Evolutionary conservation across 2,113 vertebrate species (phyloP).

Genomic region (Siniperca knerii): DNA sequence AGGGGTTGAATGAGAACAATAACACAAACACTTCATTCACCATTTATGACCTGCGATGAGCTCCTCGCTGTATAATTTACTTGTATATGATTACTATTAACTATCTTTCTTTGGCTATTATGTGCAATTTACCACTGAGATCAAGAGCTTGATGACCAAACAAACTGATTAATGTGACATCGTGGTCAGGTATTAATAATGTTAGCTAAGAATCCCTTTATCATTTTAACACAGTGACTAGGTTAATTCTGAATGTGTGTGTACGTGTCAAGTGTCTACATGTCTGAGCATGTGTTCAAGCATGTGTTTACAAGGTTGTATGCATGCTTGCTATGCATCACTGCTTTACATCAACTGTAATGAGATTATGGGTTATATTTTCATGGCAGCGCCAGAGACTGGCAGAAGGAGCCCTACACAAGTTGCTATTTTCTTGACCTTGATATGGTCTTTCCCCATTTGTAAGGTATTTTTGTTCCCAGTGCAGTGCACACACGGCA

Average conservation of each 20-base stretch:
- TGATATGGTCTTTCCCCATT: conserved; percentile 12
- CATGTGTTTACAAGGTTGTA: conserved; percentile 47
- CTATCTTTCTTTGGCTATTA: conserved; percentile 18
- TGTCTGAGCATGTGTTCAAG: conserved; percentile 10
- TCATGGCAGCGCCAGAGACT: conserved; percentile 9
- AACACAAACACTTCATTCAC: conserved; percentile 37
- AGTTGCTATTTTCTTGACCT: conserved; percentile 26
- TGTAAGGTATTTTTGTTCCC: not conserved
- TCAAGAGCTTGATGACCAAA: conserved; percentile 11
- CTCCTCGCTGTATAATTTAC: conserved; percentile 6
- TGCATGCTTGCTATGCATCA: conserved; percentile 40
- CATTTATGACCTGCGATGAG: conserved; percentile 10
- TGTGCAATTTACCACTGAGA: conserved; percentile 31
- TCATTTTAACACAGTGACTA: not conserved
- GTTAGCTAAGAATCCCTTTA: not conserved
- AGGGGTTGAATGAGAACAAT: conserved; percentile 48
- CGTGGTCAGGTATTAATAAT: conserved; percentile 1
- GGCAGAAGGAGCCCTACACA: not conserved
- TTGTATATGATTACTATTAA: conserved; percentile 13
- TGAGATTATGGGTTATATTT: conserved; percentile 45
- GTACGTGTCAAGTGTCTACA: not conserved
- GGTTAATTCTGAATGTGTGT: not conserved
- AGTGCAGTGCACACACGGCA: not conserved
- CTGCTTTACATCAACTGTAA: conserved; percentile 52
- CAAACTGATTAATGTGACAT: conserved; percentile 6